Base-by-base conservation (phyloP, 2,113 vertebrate species). In the Meleagris gallopavo region DNA sequence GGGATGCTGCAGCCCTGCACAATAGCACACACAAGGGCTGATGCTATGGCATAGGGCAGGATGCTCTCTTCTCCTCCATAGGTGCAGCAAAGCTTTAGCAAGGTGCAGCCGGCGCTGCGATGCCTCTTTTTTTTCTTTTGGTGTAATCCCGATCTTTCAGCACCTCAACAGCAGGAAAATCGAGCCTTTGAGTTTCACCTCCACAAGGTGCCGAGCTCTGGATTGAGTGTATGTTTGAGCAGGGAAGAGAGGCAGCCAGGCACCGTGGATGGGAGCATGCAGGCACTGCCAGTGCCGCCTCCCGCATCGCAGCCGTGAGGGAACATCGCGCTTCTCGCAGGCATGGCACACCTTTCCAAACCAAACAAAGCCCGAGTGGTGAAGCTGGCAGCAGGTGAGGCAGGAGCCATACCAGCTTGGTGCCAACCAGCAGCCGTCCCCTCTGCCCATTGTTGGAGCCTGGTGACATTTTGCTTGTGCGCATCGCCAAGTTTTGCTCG, bases 21-120 rank as follows among this genome's bases (percentile, higher is more conserved):
- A 4, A 0, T 6, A 22, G 9, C 11, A 12, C 2, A 6, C 48
- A 6, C 4, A 0, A 52, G 57, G 57, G 21, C 36, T 34, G 57
- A 27, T 45, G 46, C 32, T 21, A 64, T 8, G 70, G 5, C 27
- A 13, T 0, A 0, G 34, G 45, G 50, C 71, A 61, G 93, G 85
- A 29, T 19, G 74, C 30, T 71, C 84, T 3, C 5, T 43, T 9
- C 45, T 11, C 5, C 45, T 25, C 76, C 2, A 11, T 55, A 15
- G 22, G 50, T 54, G 3, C 32, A 8, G 78, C 30, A 29, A 22
- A 52, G 75, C 71, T 7, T 25, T 7, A 34, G 86, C 57, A 5
- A 30, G 9, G 0, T 1, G 20, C 27, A 9, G 72, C 62, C 5
- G 0, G 34, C 69, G 32, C 21, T 0, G 0, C 11, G 8, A 32